Evolutionary conservation across 2,888 invertebrate genomes (phyloP), one percentile per base, ranked within the genome.

Genomic region (Pyrrhosoma nymphula): DNA sequence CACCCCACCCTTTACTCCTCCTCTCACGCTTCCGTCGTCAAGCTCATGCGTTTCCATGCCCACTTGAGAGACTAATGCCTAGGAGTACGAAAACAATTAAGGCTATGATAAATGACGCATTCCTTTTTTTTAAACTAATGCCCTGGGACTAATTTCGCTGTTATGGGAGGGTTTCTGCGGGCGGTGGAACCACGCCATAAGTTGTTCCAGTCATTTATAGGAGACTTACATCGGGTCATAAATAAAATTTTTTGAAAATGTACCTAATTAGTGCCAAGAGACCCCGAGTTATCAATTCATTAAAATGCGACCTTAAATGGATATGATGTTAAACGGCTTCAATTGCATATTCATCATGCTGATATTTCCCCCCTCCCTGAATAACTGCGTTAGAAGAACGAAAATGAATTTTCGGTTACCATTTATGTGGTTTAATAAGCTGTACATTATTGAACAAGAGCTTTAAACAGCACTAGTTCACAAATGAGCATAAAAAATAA

Each of bases 41-140:
- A 30, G 10, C 14, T 35, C 69, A 26, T 82, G 26, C 69, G 69
- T 60, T 90, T 56, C 26, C 56, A 2, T 69, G 82, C 82, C 16
- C 82, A 3, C 35, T 82, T 35, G 82, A 35, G 82, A 69, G 63
- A 91, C 91, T 69, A 93, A 75, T 93, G 69, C 75, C 63, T 39
- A 39, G n/a, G 93, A 82, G 82, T 82, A 82, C 82, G 82, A 93
- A 93, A 93, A 93, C 93, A 93, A 93, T 93, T 93, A 75, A n/a
- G 63, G 75, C 35, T 75, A 63, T 93, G 93, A 93, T 75, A 69
- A 47, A 91, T 63, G 91, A 63, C 63, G 91, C 91, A 82, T 35
- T 35, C 82, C 2, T 16, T 2, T 56, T 26, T 91, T 91, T 47
- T 30, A 69, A 93, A 69, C 93, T 93, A 93, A 93, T 93, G 75